Base-by-base conservation (phyloP, 2,113 vertebrate species). In the Suricata suricatta region DNA sequence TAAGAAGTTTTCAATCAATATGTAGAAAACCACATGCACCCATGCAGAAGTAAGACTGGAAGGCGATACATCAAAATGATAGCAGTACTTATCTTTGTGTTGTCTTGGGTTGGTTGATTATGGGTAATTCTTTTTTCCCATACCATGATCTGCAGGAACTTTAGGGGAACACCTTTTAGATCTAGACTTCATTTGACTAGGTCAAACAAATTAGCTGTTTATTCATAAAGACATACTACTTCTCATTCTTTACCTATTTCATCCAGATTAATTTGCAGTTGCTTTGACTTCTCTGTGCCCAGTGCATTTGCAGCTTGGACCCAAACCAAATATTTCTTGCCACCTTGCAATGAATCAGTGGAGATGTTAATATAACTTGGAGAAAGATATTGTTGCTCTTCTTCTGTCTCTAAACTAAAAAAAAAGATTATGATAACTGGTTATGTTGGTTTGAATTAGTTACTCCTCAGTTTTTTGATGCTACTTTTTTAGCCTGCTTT, bases 301-400 rank as follows among this genome's bases (percentile, higher is more conserved):
- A 99, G 87, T 0, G 0, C 44, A 9, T 99, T 99, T 87, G 68
- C 88, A 90, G 99, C 98, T 63, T 95, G 90, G 72, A 98, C 96
- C 97, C 98, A 98, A 2, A 92, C 93, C 2, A 0, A 83, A 95
- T 98, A 98, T 38, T 0, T 76, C 57, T 74, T 98, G 31, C 95
- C 29, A 0, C 87, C 63, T 0, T 2, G 83, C 79, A 99, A 54
- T 0, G n/a, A 23, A 0, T 94, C 94, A 83, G 98, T 97, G 4
- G 82, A 94, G 95, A 99, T 98, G 86, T 93, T 97, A 64, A 94
- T 17, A 52, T 23, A 89, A 72, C 74, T 87, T 11, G 95, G 95
- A 23, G 96, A 0, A 38, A 96, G n/a, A 86, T 98, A 98, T 1
- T 17, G 19, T 21, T 97, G 80, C 2, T 98, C 92, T 63, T 98